Base-by-base conservation (phyloP, 2,797 vertebrate species). In the Loriculus beryllinus region DNA sequence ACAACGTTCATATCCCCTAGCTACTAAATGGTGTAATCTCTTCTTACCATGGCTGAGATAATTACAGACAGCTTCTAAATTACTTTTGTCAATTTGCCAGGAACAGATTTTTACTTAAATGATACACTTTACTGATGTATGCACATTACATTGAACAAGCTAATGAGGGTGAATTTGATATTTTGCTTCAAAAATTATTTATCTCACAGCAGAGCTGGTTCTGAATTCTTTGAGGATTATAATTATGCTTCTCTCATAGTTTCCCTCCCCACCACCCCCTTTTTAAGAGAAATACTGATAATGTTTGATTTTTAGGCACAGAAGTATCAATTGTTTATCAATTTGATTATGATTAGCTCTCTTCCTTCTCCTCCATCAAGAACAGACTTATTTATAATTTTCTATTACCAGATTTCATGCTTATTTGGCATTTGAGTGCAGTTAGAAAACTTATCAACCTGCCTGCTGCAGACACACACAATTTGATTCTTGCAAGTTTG, bases 81-180 rank as follows among this genome's bases (percentile, higher is more conserved):
- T 92, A 72, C 42, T 63, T 88, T 90, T 92, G 67, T 86, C 62
- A 71, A 3, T 82, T 92, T 92, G 40, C 42, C 67, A 94, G 60
- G 40, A 78, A 75, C 56, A 57, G 23, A 75, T 82, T 95, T 87
- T 92, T 86, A 81, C 72, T 91, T 89, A 90, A 92, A 90, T 49
- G 2, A 75, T 74, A 80, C 12, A 13, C 19, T 94, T 91, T 56
- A 72, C 43, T 85, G 65, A 19, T 83, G 42, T 92, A 92, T 31
- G 76, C 39, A 92, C 56, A 57, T 88, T 62, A 76, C 33, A 91
- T 12, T 43, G 76, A 93, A 47, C 6, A 70, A 69, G 23, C 17
- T 95, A 88, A 95, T 65, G 59, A 70, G 31, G 12, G 52, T 35
- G n/a, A 9, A 90, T 95, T 93, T 90, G 33, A 91, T 81, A 86